Percentiles rank a stretch among this genome's conserved stretches.
phyloP scores from a whole-genome alignment of 2,888 invertebrate species.

The Amiota mariae region DNA sequence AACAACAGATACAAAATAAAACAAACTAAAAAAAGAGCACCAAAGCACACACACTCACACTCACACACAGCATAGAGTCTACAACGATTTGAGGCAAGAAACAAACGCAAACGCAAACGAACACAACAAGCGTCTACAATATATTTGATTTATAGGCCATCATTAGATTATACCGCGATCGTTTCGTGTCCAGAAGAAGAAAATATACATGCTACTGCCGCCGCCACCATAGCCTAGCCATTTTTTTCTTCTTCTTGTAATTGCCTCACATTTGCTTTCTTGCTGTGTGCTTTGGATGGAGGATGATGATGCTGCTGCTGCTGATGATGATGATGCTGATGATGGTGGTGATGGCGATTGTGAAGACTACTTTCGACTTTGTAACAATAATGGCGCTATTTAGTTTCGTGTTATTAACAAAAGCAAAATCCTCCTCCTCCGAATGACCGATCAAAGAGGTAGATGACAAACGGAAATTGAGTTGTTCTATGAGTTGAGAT shows the following conservation, averaged over 20 bases:
- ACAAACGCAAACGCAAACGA: neutral
- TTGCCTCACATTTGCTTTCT: constrained; percentile 7
- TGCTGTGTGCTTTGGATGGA: neutral
- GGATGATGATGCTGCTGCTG: constrained; percentile 23
- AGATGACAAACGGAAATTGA: constrained; percentile 60
- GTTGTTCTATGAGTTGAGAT: constrained; percentile 47
- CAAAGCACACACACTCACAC: neutral
- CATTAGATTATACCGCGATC: constrained; percentile 60
- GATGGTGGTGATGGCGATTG: constrained; percentile 21
- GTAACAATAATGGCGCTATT: constrained; percentile 61
- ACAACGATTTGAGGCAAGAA: neutral
- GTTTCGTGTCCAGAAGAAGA: neutral
- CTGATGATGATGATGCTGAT: constrained; percentile 20
- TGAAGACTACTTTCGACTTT: constrained; percentile 37
- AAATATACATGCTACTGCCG: no score
- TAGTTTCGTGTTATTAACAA: constrained; percentile 65
- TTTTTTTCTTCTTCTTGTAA: constrained; percentile 17
- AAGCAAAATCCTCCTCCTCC: neutral
- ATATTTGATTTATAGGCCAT: constrained; percentile 69
- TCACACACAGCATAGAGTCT: neutral
- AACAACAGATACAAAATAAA: neutral
- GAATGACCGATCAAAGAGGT: constrained; percentile 19
- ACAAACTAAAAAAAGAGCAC: neutral
- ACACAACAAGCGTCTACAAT: neutral
- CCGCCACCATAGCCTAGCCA: neutral